Conservation (phyloP, 2,113 vertebrate genomes). For the Urocolius indicus region DNA sequence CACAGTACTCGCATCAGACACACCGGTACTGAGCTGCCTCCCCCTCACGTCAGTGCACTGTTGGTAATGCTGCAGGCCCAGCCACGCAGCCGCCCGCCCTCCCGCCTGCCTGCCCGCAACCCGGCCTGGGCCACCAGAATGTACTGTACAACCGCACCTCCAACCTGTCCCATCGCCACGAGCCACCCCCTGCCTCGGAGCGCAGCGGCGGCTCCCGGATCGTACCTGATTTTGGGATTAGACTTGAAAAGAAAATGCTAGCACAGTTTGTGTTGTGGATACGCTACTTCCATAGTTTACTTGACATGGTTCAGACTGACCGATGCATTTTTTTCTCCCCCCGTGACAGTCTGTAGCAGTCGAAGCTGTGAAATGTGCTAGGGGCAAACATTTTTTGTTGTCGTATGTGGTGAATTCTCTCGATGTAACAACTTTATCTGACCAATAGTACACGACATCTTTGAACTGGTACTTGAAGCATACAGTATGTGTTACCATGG, state of each 20-base stretch:
- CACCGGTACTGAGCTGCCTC: slow-evolving; percentile 93
- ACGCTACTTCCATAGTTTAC: slow-evolving; percentile 88
- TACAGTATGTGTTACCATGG: slow-evolving; percentile 74
- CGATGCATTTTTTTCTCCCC: slow-evolving; percentile 68
- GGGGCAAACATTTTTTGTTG: slow-evolving; percentile 82
- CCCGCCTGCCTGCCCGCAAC: slow-evolving; percentile 65
- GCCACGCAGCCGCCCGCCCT: slow-evolving; percentile 67
- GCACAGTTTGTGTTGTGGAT: slow-evolving; percentile 86
- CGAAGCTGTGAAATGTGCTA: slow-evolving; percentile 87
- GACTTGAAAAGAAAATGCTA: slow-evolving; percentile 84
- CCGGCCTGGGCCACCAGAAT: slow-evolving; percentile 76
- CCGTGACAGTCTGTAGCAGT: slow-evolving; percentile 85
- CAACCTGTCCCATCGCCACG: slow-evolving; percentile 72
- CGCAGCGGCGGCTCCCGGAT: slow-evolving; percentile 71
- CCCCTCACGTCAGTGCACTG: slow-evolving; percentile 73
- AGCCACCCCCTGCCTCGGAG: slow-evolving; percentile 75
- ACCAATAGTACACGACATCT: slow-evolving; percentile 76
- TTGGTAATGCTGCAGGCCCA: slow-evolving; percentile 72
- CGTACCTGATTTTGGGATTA: slow-evolving; percentile 75
- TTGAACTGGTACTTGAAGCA: slow-evolving; percentile 84
- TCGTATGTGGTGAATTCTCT: slow-evolving; percentile 83
- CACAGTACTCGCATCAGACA: slow-evolving; percentile 98
- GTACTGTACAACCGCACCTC: slow-evolving; percentile 81
- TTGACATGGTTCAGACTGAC: slow-evolving; percentile 87
- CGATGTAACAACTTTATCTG: slow-evolving; percentile 79